A percentile compares a stretch with the other conserved stretches of the same genome.
phyloP scores from a whole-genome alignment of 2,888 invertebrate species.

The Drosophila parthenogenetica region DNA sequence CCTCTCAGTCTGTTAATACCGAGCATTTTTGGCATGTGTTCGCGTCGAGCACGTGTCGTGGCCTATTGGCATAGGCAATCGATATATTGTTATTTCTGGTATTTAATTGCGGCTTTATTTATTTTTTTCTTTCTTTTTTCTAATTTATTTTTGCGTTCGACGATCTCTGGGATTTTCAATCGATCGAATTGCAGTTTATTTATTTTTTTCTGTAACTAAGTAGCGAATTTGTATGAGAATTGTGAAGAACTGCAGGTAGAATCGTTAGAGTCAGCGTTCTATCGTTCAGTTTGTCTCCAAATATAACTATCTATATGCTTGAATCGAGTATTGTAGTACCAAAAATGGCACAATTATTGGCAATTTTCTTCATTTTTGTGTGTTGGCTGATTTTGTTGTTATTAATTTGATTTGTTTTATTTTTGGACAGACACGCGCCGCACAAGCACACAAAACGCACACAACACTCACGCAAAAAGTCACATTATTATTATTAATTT shows the following conservation, averaged over 20 bases:
- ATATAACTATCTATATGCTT: constrained; percentile 1
- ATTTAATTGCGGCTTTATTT: constrained; percentile 47
- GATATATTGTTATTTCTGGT: constrained; percentile 34
- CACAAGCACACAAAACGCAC: constrained; percentile 3
- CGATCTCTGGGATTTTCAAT: constrained; percentile 22
- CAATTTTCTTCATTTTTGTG: constrained; percentile 25
- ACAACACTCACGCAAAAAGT: neutral
- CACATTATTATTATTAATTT: constrained; percentile 3
- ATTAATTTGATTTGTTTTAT: constrained; percentile 16
- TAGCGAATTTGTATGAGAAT: constrained; percentile 11
- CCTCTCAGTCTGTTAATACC: neutral
- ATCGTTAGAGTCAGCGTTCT: neutral
- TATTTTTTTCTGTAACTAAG: neutral
- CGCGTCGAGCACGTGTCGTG: constrained; percentile 22
- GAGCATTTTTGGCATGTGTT: constrained; percentile 11
- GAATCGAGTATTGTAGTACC: neutral
- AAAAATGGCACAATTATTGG: constrained; percentile 26
- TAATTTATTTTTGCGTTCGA: constrained; percentile 20
- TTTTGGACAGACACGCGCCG: constrained; percentile 28
- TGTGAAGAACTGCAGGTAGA: constrained; percentile 1
- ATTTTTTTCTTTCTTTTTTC: too few species aligned
- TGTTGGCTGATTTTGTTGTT: neutral
- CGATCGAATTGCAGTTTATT: constrained; percentile 3
- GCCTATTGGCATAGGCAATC: constrained; percentile 15
- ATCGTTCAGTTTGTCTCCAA: neutral